These are phyloP conservation scores for Mirounga angustirostris DNA, from an alignment of 2,113 vertebrate genomes.

Conservation along the genomic window DNA sequence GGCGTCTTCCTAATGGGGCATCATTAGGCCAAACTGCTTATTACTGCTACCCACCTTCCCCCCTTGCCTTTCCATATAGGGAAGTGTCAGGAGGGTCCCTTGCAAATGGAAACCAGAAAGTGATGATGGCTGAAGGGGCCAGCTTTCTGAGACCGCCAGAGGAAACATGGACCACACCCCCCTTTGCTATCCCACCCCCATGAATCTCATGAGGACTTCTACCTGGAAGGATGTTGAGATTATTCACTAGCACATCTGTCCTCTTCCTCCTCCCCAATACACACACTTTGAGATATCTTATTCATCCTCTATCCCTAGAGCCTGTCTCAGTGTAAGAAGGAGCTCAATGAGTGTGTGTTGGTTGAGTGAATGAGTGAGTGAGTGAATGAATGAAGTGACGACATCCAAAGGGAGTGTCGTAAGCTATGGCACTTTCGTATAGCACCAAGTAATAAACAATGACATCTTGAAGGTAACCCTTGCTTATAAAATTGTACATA, in stretches of 20 bases:
- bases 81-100: neutral
- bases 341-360: neutral
- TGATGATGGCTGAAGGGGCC: neutral
- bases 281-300: neutral
- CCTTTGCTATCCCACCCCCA: rapidly evolving
- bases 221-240: neutral
- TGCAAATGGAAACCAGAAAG: neutral
- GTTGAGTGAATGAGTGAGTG: neutral
- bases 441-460: neutral
- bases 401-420: neutral
- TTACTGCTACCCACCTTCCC: neutral
- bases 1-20: neutral
- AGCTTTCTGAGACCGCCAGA: neutral
- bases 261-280: rapidly evolving
- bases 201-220: neutral
- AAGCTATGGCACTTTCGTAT: neutral
- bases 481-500: neutral
- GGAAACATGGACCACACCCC: neutral
- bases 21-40: neutral
- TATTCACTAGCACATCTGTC: neutral
- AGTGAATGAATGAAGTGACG: neutral
- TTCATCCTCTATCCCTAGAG: neutral
- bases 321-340: neutral
- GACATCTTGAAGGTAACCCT: neutral
- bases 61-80: neutral